Evolutionary conservation across 2,888 invertebrate genomes (phyloP), one percentile per base, ranked within the genome.

Genomic region (Capitulum mitella): DNA sequence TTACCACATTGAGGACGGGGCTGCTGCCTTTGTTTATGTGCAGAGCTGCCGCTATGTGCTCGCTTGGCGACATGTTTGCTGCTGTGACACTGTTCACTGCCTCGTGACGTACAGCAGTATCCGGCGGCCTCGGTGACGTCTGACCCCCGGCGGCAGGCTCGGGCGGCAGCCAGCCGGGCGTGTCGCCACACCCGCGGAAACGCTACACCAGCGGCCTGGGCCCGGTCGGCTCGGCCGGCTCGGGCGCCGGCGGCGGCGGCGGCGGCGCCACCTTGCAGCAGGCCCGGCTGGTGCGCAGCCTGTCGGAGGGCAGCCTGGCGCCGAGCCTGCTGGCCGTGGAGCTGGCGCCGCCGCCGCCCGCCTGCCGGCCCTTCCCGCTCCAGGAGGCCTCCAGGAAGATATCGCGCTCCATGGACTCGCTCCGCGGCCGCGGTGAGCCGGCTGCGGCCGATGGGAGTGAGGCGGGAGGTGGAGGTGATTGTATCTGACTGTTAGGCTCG

Each of bases 231-330:
- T 26, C 26, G 37, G 26, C 70, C 32, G 29, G 76, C 46, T 29
- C 1, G n/a, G 16, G n/a, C 16, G 40, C 19, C 29, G 32, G n/a
- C n/a, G n/a, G n/a, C n/a, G n/a, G n/a, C n/a, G n/a, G n/a, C n/a
- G n/a, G n/a, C n/a, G n/a, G n/a, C n/a, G n/a, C n/a, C n/a, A n/a
- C n/a, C n/a, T n/a, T n/a, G n/a, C n/a, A n/a, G n/a, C n/a, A n/a
- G n/a, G 29, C 46, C 32, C n/a, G 81, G 26, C 70, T 81, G 34
- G 78, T 80, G 1, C 80, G 81, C 43, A 79, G 80, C n/a, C 70
- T 81, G 34, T 80, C 80, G 3, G 81, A 81, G 75, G 79, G 80
- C 16, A 81, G 78, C 32, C 74, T 81, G 34, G 64, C 76, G 46
- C 46, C 76, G 34, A 77, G 58, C 34, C 77, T 58, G n/a, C n/a